A percentile compares a stretch with the other conserved stretches of the same genome.
Conservation (phyloP, 2,113 vertebrate genomes). For the Indri indri region DNA sequence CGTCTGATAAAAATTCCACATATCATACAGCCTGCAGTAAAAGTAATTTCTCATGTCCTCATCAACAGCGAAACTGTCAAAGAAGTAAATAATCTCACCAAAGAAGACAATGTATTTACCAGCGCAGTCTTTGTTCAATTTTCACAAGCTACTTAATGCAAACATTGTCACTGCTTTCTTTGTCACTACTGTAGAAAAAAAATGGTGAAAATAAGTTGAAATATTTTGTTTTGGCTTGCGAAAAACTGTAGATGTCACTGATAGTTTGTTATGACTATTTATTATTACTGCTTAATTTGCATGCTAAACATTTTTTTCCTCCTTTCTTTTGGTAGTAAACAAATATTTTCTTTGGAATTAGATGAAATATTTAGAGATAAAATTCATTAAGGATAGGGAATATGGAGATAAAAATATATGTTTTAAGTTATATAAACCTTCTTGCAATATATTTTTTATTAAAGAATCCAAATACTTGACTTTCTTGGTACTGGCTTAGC, state of each 20-base stretch:
- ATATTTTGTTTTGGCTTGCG: constrained; percentile 3
- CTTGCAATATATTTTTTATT: neutral
- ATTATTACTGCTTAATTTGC: neutral
- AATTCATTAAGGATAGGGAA: neutral
- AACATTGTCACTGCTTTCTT: neutral
- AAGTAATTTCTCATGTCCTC: constrained; percentile 58
- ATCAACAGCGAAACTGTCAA: constrained; percentile 47
- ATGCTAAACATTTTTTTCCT: neutral
- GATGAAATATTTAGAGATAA: neutral
- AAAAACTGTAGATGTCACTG: constrained; percentile 41
- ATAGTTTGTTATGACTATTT: neutral
- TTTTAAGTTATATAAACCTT: neutral
- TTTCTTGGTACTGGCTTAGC: neutral
- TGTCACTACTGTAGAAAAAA: neutral
- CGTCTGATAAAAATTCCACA: constrained; percentile 48
- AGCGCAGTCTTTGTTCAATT: neutral
- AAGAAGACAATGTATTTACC: constrained; percentile 44
- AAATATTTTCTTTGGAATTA: neutral
- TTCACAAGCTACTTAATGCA: constrained; percentile 42
- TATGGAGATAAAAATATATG: neutral
- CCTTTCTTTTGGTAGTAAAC: neutral
- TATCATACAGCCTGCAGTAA: constrained; percentile 21
- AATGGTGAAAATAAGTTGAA: neutral
- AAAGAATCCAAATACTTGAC: neutral
- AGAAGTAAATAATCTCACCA: constrained; percentile 45